Conservation (phyloP, 1,140 invertebrate species). For the Drosophila yakuba region DNA sequence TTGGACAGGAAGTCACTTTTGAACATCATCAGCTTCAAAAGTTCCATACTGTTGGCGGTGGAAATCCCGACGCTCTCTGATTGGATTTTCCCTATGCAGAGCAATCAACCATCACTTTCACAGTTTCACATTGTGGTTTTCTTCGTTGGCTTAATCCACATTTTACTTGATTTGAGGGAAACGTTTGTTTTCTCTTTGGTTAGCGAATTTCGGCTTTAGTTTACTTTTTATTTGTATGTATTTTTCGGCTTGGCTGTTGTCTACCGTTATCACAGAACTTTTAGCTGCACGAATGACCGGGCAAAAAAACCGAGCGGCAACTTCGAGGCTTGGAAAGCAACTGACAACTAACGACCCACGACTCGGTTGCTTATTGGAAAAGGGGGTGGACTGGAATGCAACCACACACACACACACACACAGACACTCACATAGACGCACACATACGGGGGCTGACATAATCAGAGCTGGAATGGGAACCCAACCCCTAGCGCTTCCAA, state of each 20-base stretch:
- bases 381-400: conserved; percentile 31
- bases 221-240: conserved; percentile 17
- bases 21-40: conserved; percentile 84
- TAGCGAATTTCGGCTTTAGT: background rate
- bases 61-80: background rate
- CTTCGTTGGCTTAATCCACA: conserved; percentile 36
- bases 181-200: background rate
- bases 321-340: conserved; percentile 81
- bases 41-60: conserved; percentile 72
- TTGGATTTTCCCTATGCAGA: conserved; percentile 13
- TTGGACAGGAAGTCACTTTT: conserved; percentile 84
- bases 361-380: conserved; percentile 20
- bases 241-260: conserved; percentile 24
- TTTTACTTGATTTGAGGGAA: conserved; percentile 34
- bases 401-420: conserved; percentile 7
- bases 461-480: conserved; percentile 67
- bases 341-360: conserved; percentile 57
- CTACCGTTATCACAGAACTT: conserved; percentile 69
- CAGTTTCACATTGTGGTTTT: conserved; percentile 49
- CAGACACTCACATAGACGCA: too few relatives aligned
- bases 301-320: conserved; percentile 52
- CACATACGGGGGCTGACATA: conserved; percentile 65
- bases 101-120: conserved; percentile 46
- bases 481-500: conserved; percentile 82
- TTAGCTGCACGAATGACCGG: conserved; percentile 51